Evolutionary conservation across 2,797 vertebrate genomes (phyloP).

Genomic region (Pseudochromis fuscus): DNA sequence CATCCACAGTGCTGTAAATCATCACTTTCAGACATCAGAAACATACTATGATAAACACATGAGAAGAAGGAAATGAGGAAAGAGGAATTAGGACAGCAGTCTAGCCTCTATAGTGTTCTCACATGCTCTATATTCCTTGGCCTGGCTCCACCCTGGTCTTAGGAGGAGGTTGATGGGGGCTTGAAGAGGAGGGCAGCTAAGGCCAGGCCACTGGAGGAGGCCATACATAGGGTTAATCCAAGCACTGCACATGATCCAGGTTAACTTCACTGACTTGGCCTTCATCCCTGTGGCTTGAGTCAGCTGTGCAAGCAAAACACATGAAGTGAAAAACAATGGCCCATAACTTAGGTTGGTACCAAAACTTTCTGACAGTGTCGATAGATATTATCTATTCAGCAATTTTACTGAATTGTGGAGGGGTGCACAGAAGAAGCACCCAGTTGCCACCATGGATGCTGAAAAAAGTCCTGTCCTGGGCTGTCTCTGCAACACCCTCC

Average conservation of each 20-base stretch:
- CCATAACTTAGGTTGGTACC: constrained; percentile 34
- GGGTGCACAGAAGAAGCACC: constrained; percentile 11
- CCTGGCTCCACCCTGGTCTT: constrained; percentile 22
- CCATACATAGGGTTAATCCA: constrained; percentile 30
- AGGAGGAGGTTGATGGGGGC: constrained; percentile 35
- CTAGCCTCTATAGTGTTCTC: constrained; percentile 9
- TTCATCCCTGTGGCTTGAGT: constrained; percentile 49
- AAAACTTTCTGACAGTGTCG: constrained; percentile 18
- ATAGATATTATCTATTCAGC: constrained; percentile 11
- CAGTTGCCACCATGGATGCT: neutral
- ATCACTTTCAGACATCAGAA: constrained; percentile 26
- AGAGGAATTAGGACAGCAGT: constrained; percentile 11
- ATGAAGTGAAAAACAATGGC: constrained; percentile 34
- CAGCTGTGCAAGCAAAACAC: constrained; percentile 37
- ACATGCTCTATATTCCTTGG: constrained; percentile 41
- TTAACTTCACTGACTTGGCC: constrained; percentile 42
- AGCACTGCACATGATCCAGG: constrained; percentile 42
- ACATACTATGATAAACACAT: constrained; percentile 17
- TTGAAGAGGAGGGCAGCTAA: constrained; percentile 56
- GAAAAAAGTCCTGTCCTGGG: no score
- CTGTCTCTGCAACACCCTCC: no score
- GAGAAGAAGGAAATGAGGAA: constrained; percentile 5
- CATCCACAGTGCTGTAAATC: constrained; percentile 9
- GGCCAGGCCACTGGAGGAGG: constrained; percentile 37
- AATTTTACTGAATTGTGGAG: constrained; percentile 26